Evolutionary conservation across 2,113 vertebrate genomes (phyloP).

Genomic region (Eolophus roseicapilla): DNA sequence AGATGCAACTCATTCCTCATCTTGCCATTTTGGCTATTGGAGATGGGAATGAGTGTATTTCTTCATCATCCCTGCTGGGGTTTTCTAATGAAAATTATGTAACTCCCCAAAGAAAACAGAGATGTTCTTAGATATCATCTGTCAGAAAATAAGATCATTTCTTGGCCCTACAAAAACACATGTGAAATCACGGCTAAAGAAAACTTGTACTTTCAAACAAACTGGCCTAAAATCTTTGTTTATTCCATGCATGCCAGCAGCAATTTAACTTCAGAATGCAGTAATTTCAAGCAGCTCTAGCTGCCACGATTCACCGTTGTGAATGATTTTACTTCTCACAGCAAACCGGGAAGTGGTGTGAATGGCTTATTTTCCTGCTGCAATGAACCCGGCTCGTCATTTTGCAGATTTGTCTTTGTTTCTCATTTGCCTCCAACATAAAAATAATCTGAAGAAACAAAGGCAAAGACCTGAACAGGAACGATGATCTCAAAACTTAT

Average conservation of each 20-base stretch:
- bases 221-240: slow-evolving; percentile 62
- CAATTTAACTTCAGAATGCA: slow-evolving; percentile 70
- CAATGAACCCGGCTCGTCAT: slow-evolving; percentile 71
- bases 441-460: slow-evolving; percentile 75
- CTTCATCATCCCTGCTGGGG: not conserved
- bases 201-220: slow-evolving; percentile 28
- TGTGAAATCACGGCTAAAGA: slow-evolving; percentile 4
- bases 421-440: slow-evolving; percentile 70
- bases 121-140: not conserved
- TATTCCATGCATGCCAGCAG: slow-evolving; percentile 57
- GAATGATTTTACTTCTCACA: slow-evolving; percentile 74
- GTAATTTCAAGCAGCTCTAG: slow-evolving; percentile 62
- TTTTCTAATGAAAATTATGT: slow-evolving; percentile 14
- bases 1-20: not conserved
- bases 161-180: not conserved
- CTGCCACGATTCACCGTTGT: slow-evolving; percentile 68
- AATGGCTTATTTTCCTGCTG: slow-evolving; percentile 77
- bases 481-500: slow-evolving; percentile 72
- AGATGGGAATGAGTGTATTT: not conserved
- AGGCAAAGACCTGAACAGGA: slow-evolving; percentile 68
- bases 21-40: not conserved
- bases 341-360: slow-evolving; percentile 60
- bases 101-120: slow-evolving; percentile 55
- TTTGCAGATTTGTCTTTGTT: slow-evolving; percentile 76
- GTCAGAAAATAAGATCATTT: slow-evolving; percentile 18